Evolutionary conservation across 2,797 vertebrate genomes (phyloP), one percentile per base, ranked within the genome.

Genomic region (Gymnodraco acuticeps): DNA sequence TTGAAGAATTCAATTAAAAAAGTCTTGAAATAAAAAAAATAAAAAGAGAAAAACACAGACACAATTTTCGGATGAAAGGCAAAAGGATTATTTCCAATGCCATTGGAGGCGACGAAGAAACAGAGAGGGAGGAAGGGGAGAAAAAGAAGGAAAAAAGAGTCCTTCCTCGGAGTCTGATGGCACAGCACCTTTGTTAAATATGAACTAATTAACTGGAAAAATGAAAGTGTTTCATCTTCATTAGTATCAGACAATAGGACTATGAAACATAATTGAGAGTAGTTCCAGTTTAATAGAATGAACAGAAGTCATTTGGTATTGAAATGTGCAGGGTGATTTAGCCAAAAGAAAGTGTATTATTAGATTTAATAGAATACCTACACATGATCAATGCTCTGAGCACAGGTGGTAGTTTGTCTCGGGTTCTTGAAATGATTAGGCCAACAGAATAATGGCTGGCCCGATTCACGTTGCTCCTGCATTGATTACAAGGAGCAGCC

Each of bases 181-280:
- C 84, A 77, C 88, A 87, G 90, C 90, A 93, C 91, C 93, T 93
- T 92, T 85, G 91, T 92, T 94, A 94, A 95, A 94, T 93, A 91
- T 93, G 90, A 91, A 92, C 87, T 94, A 94, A 94, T 94, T 94
- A 94, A 91, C 91, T 91, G 89, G 89, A 88, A 91, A 93, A 92
- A 93, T 91, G 77, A 93, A 93, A 92, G 91, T 75, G 87, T 93
- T 94, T 94, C 89, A 90, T 95, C 94, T 94, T 94, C 94, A 94
- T 94, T 94, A 93, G 88, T 63, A 92, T 90, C 92, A 92, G 93
- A 94, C 93, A 93, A 93, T 89, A 77, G 89, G 90, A 92, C 87
- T 87, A 88, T 83, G 90, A 85, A 90, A 83, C 87, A 90, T 93
- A 92, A 94, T 92, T 93, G 93, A 91, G 91, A 93, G 90, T 83